A percentile compares a stretch with the other conserved stretches of the same genome.
Evolutionary conservation across 2,113 vertebrate species (phyloP).

Genomic region (Mirza zaza): DNA sequence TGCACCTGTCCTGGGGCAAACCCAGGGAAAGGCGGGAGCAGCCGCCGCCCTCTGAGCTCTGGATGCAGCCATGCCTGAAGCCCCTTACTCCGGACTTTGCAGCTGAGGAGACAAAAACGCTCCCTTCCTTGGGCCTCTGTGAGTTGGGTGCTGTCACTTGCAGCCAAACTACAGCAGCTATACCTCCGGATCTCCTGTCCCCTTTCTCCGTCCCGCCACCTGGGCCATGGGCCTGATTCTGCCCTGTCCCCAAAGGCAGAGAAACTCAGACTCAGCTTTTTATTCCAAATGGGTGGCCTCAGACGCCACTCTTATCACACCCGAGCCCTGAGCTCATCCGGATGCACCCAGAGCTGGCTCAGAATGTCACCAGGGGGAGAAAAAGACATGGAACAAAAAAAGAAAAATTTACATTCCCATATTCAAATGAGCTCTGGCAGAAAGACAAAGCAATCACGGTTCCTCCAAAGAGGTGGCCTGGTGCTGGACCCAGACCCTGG

Average conservation of each 20-base stretch:
- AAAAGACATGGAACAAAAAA: constrained; percentile 50
- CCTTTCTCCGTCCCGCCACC: not conserved
- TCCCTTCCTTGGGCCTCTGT: not conserved
- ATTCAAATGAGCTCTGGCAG: constrained; percentile 46
- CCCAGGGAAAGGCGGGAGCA: fast-evolving
- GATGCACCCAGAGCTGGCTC: constrained; percentile 27
- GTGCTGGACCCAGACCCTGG: not conserved
- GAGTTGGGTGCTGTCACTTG: not conserved
- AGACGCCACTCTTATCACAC: constrained; percentile 12
- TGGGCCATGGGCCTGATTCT: not conserved
- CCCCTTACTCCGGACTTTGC: not conserved
- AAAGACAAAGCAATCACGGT: not conserved
- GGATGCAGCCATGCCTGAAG: not conserved
- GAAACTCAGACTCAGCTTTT: not conserved
- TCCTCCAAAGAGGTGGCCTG: constrained; percentile 23
- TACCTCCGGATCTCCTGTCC: not conserved
- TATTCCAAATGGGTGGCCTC: not conserved
- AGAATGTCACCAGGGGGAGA: constrained; percentile 46
- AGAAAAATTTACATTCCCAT: constrained; percentile 57
- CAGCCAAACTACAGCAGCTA: not conserved
- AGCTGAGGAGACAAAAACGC: fast-evolving
- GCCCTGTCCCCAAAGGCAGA: not conserved
- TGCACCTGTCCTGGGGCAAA: not conserved
- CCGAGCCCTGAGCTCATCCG: constrained; percentile 44
- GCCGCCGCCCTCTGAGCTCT: not conserved